These are phyloP conservation scores for Chloroclysta siterata DNA, from an alignment of 2,888 invertebrate species.

Conservation along the genomic window DNA sequence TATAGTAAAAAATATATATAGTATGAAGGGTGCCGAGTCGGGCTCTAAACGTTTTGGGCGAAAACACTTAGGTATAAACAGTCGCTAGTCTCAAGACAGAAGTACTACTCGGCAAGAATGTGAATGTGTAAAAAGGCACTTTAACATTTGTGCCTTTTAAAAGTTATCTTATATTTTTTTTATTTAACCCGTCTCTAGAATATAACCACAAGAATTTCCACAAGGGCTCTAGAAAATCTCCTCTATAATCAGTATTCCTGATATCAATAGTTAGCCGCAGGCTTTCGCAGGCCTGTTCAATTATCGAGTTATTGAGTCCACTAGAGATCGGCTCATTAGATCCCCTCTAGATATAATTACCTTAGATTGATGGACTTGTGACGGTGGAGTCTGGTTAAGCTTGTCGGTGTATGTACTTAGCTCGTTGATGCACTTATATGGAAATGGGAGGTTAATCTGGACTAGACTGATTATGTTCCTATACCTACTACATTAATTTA, in stretches of 20 bases:
- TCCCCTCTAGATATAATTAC: conserved; percentile 27
- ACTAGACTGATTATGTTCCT: no score
- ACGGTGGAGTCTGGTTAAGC: conserved; percentile 19
- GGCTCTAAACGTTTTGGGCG: no score
- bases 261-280: conserved; percentile 7
- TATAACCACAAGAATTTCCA: background rate
- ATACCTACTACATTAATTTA: no score
- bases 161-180: background rate
- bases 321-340: conserved; percentile 24
- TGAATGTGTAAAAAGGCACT: no score
- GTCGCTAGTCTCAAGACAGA: no score
- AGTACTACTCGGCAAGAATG: no score
- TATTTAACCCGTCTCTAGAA: background rate
- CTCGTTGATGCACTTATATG: conserved; percentile 8
- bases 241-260: conserved; percentile 9
- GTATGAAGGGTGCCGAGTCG: no score
- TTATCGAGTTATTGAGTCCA: conserved; percentile 32
- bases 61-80: no score
- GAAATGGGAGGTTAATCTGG: conserved; percentile 14
- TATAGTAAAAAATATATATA: no score
- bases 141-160: no score
- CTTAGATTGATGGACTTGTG: conserved; percentile 26
- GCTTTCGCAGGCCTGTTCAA: conserved; percentile 19
- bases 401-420: conserved; percentile 1
- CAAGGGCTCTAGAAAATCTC: conserved; percentile 1